Evolutionary conservation across 2,888 invertebrate genomes (phyloP), one percentile per base, ranked within the genome.

Genomic region (Pseudococcus viburni): DNA sequence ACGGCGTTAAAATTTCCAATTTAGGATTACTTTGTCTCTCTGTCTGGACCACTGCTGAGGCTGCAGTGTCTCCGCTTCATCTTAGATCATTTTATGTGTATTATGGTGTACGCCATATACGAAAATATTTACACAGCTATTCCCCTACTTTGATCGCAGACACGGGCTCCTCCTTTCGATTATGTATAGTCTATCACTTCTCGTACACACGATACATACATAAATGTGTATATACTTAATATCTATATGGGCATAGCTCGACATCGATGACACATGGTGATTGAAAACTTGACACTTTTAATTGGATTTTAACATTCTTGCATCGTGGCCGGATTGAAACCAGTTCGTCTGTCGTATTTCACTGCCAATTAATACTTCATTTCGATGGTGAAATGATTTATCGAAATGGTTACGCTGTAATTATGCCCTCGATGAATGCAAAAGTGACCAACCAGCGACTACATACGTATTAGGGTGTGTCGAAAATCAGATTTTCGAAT

Each of bases 281-380:
- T 80, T 80, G 77, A 80, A 80, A 80, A 42, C 77, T 80, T 80
- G 42, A 80, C 77, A 80, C 42, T 80, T 80, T 80, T 80, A 80
- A 80, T 80, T 80, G 77, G 77, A 39, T 80, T 80, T 80, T 80
- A 42, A 80, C 77, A 80, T 80, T 80, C 77, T 80, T 80, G 55
- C n/a, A n/a, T 5, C 19, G 55, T n/a, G n/a, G 55, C 55, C 19
- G n/a, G 51, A n/a, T n/a, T n/a, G 55, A 68, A 68, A 68, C 68
- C 68, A 68, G 68, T 68, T 68, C 68, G 68, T 4, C 26, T 68
- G 11, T 68, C 22, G 77, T 80, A 80, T 80, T 80, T 80, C 39
- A 80, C 77, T 42, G 77, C 77, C 77, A 80, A 80, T 80, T 80
- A 80, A 80, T 42, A 42, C 15, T 17, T 80, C 77, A 68, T 68